Percentiles rank a stretch among this genome's conserved stretches.
Evolutionary conservation across 1,140 invertebrate species (phyloP).

Genomic region (Drosophila mojavensis): DNA sequence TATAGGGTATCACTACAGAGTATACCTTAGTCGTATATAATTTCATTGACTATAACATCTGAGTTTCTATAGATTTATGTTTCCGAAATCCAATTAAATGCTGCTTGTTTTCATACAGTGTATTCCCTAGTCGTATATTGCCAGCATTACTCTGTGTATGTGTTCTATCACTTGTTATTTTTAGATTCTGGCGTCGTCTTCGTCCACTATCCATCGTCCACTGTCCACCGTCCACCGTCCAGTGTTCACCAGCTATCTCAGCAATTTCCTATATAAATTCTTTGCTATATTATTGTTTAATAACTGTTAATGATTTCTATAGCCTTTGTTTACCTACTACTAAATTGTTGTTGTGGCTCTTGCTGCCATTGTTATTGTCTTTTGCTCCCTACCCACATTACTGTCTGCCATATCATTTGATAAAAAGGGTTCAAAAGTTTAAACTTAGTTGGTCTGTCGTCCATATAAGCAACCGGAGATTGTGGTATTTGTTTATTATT

Average conservation of each 20-base stretch:
- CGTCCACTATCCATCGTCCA: too few species aligned
- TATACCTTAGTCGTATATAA: too few species aligned
- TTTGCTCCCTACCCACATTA: not conserved
- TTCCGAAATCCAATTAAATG: not conserved
- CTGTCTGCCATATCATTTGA: slow-evolving; percentile 28
- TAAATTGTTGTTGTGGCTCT: slow-evolving; percentile 27
- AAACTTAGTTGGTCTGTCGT: slow-evolving; percentile 22
- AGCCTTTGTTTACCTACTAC: slow-evolving; percentile 40
- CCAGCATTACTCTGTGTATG: not conserved
- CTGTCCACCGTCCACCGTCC: slow-evolving; percentile 16
- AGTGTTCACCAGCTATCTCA: slow-evolving; percentile 42
- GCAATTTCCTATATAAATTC: slow-evolving; percentile 51
- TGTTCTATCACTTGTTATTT: slow-evolving; percentile 52
- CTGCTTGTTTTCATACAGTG: not conserved
- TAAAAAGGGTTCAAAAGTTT: slow-evolving; percentile 43
- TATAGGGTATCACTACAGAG: not conserved
- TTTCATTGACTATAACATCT: not conserved
- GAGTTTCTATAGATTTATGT: not conserved
- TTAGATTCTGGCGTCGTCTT: slow-evolving; percentile 63
- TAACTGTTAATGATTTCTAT: slow-evolving; percentile 71
- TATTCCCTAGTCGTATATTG: slow-evolving; percentile 12
- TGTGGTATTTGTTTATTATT: slow-evolving; percentile 14
- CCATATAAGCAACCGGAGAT: slow-evolving; percentile 29
- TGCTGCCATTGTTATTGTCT: slow-evolving; percentile 8
- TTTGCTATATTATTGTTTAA: slow-evolving; percentile 65